Conservation (phyloP, 2,888 invertebrate genomes). For the Himalopsyche anomala region DNA sequence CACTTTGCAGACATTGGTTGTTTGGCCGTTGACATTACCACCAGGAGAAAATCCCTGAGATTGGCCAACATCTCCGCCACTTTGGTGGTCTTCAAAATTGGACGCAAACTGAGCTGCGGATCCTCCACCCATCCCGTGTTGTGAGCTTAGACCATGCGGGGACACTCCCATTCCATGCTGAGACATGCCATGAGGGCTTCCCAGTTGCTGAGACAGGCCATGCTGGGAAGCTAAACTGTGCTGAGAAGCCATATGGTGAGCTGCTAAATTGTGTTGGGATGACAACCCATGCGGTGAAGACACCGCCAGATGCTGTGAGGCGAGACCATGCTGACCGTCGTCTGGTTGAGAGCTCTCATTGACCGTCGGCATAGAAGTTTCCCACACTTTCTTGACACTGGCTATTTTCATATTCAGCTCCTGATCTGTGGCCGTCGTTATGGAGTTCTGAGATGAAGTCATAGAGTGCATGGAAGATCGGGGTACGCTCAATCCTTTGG, state of each 20-base stretch:
- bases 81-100: constrained; percentile 70
- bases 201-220: constrained; percentile 71
- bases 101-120: constrained; percentile 61
- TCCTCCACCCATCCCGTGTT: constrained; percentile 68
- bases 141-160: constrained; percentile 65
- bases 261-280: constrained; percentile 57
- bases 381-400: constrained; percentile 94
- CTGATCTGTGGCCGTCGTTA: constrained; percentile 86
- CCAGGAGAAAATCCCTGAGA: constrained; percentile 65
- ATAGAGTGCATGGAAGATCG: constrained; percentile 78
- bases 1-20: constrained; percentile 87
- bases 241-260: constrained; percentile 59
- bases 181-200: constrained; percentile 65
- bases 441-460: constrained; percentile 82
- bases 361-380: constrained; percentile 83
- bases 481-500: constrained; percentile 76
- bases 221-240: constrained; percentile 64
- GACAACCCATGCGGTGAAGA: constrained; percentile 62
- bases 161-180: constrained; percentile 63
- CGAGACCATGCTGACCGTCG: constrained; percentile 71
- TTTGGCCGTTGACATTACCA: constrained; percentile 63
- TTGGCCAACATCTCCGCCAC: constrained; percentile 68
- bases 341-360: constrained; percentile 77
- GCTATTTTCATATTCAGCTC: constrained; percentile 96
- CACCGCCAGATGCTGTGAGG: constrained; percentile 63